Evolutionary conservation across 2,797 vertebrate species (phyloP).

Genomic region (Gouania willdenowi): DNA sequence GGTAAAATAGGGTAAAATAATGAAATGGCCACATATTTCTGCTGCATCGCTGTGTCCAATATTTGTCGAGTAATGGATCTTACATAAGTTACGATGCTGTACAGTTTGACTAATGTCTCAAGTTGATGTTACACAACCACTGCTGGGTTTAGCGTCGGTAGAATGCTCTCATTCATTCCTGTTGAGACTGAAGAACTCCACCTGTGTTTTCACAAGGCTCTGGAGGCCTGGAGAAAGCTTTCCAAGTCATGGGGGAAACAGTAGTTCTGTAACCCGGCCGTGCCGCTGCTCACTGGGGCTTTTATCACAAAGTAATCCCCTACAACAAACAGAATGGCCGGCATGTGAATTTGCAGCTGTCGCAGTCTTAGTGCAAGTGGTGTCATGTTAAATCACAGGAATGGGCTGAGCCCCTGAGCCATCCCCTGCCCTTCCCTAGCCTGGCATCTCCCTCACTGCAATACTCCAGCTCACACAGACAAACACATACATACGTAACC

Average conservation of each 20-base stretch:
- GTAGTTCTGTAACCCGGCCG: constrained; percentile 64
- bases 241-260: constrained; percentile 63
- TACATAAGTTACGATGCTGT: constrained; percentile 44
- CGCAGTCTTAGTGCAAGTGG: constrained; percentile 71
- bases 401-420: constrained; percentile 66
- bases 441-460: constrained; percentile 60
- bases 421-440: constrained; percentile 70
- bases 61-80: constrained; percentile 56
- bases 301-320: constrained; percentile 79
- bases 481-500: constrained; percentile 54
- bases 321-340: constrained; percentile 79
- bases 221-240: constrained; percentile 57
- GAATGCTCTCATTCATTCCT: constrained; percentile 63
- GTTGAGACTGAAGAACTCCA: constrained; percentile 53
- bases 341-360: constrained; percentile 81
- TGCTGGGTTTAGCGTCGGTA: constrained; percentile 31
- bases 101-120: constrained; percentile 44
- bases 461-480: constrained; percentile 37
- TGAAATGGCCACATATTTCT: too few relatives aligned
- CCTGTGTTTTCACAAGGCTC: constrained; percentile 62
- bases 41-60: neutral
- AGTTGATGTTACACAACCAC: constrained; percentile 56
- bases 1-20: too few relatives aligned
- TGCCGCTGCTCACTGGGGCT: constrained; percentile 70
- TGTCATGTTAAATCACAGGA: constrained; percentile 76